Percentiles rank a stretch among this genome's conserved stretches.
These are phyloP conservation scores for Stomatorhinus ivindoensis DNA, from an alignment of 2,113 vertebrate genomes.

Conservation along the genomic window DNA sequence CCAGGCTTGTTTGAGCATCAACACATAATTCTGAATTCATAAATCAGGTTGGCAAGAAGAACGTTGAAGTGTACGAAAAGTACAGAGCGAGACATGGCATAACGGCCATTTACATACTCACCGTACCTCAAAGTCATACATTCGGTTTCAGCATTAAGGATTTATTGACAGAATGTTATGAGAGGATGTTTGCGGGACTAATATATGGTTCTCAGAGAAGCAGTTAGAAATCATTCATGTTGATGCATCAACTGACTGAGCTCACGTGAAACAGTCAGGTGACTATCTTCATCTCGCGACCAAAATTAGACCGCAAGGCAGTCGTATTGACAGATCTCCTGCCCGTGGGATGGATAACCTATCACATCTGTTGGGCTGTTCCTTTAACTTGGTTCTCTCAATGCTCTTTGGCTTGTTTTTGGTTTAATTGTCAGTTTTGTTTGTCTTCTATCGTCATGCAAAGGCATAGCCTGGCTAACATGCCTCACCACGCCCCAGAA, in stretches of 20 bases:
- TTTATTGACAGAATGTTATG: not conserved
- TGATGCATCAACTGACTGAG: not conserved
- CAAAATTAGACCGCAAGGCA: not conserved
- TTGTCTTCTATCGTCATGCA: not conserved
- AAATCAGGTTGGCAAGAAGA: not conserved
- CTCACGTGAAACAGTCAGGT: not conserved
- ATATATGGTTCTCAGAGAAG: not conserved
- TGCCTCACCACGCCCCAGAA: not conserved
- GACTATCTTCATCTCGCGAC: not conserved
- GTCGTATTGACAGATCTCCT: not conserved
- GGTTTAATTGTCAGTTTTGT: not conserved
- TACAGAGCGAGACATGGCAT: not conserved
- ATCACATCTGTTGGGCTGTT: not conserved
- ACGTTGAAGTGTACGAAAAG: not conserved
- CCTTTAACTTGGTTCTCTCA: not conserved
- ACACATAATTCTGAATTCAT: not conserved
- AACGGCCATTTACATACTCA: not conserved
- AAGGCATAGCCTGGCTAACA: not conserved
- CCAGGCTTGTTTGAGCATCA: conserved; percentile 14
- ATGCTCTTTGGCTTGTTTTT: not conserved
- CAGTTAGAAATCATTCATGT: not conserved
- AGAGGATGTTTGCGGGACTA: not conserved
- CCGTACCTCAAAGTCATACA: not conserved
- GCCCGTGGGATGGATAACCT: not conserved
- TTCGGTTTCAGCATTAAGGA: not conserved